A percentile compares a stretch with the other conserved stretches of the same genome.
phyloP scores from a whole-genome alignment of 1,140 invertebrate species.

The Zaprionus tsacasi region DNA sequence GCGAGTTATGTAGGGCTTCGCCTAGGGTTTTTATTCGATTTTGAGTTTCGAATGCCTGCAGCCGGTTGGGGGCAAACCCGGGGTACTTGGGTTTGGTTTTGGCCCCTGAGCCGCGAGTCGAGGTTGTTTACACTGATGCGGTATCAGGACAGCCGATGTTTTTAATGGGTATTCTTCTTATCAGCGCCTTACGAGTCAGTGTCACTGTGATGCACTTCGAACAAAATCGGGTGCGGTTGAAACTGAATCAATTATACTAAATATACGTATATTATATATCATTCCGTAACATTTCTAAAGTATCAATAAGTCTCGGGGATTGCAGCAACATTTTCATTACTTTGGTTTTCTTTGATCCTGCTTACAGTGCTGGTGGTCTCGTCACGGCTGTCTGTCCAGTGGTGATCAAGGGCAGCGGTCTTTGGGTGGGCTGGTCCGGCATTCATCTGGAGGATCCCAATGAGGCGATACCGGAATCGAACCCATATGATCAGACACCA shows the following conservation, averaged over 20 bases:
- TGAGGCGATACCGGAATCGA: slow-evolving; percentile 93
- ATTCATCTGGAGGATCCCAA: slow-evolving; percentile 89
- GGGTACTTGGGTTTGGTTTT: slow-evolving; percentile 15
- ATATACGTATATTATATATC: not conserved
- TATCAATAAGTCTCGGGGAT: too few species aligned
- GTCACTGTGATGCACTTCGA: slow-evolving; percentile 67
- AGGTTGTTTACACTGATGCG: slow-evolving; percentile 71
- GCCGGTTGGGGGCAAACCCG: not conserved
- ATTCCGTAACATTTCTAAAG: too few species aligned
- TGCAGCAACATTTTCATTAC: not conserved
- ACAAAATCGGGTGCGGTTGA: slow-evolving; percentile 61
- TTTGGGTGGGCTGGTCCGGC: slow-evolving; percentile 96
- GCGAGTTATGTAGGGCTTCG: slow-evolving; percentile 6
- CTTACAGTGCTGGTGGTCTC: slow-evolving; percentile 91
- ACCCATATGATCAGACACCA: slow-evolving; percentile 92
- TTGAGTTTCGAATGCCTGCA: not conserved
- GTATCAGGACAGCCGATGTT: slow-evolving; percentile 45
- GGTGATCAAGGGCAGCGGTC: slow-evolving; percentile 91
- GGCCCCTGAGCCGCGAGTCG: slow-evolving; percentile 34
- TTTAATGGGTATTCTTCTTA: slow-evolving; percentile 62
- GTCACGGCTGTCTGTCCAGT: slow-evolving; percentile 96
- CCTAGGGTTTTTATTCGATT: not conserved
- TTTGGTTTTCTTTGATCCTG: not conserved
- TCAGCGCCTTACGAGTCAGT: slow-evolving; percentile 51
- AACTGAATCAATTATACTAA: slow-evolving; percentile 10